Percentiles rank a stretch among this genome's conserved stretches.
These are phyloP conservation scores for Myrmecophaga tridactyla DNA, from an alignment of 2,113 vertebrate species.

Conservation along the genomic window DNA sequence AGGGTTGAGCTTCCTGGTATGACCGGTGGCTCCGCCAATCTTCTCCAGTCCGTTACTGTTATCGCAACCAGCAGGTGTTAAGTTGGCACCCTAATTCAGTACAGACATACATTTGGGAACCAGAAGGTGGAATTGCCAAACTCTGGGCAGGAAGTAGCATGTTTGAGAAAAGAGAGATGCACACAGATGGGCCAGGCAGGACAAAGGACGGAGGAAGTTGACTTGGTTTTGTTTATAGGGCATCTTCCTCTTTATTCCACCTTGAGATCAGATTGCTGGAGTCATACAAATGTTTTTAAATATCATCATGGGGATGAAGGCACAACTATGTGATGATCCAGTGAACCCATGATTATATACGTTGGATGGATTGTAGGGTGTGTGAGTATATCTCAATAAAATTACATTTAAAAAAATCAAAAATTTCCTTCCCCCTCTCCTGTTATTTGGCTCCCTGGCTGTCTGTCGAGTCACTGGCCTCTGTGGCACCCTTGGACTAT, in stretches of 20 bases:
- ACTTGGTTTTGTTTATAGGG: background rate
- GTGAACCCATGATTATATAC: too few relatives aligned
- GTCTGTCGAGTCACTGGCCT: constrained; percentile 68
- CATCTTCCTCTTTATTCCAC: background rate
- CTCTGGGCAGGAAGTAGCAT: background rate
- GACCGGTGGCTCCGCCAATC: constrained; percentile 61
- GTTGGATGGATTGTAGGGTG: too few relatives aligned
- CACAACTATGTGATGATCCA: too few relatives aligned
- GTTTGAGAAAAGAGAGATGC: background rate
- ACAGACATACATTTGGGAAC: accelerated
- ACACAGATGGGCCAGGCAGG: too few relatives aligned
- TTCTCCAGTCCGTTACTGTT: background rate
- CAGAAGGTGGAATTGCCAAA: background rate
- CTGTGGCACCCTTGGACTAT: constrained; percentile 72
- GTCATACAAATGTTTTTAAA: too few relatives aligned
- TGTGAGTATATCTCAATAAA: too few relatives aligned
- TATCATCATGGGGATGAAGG: too few relatives aligned
- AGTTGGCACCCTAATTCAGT: too few relatives aligned
- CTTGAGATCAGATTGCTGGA: too few relatives aligned
- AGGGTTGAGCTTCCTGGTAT: constrained; percentile 21
- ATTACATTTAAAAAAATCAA: too few relatives aligned
- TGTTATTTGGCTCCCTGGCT: constrained; percentile 59
- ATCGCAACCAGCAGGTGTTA: accelerated
- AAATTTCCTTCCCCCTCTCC: constrained; percentile 63
- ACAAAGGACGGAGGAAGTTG: accelerated